A percentile compares a stretch with the other conserved stretches of the same genome.
phyloP scores from a whole-genome alignment of 2,113 vertebrate species.

The Thermophis baileyi region DNA sequence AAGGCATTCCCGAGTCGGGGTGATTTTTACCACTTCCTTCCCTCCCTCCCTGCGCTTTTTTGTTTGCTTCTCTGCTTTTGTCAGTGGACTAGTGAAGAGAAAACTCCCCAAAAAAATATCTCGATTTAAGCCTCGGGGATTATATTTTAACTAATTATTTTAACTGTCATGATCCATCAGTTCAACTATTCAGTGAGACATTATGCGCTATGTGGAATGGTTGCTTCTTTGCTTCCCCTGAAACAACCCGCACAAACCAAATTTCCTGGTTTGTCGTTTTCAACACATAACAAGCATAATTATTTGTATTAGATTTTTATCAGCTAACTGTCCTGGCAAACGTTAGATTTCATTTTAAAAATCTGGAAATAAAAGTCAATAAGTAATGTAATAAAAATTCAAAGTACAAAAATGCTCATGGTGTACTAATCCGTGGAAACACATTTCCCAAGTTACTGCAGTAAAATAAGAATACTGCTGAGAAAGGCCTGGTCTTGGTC shows the following conservation, averaged over 20 bases:
- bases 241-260: not conserved
- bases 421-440: not conserved
- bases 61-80: not conserved
- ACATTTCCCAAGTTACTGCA: not conserved
- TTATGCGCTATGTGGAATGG: not conserved
- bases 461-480: not conserved
- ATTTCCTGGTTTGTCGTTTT: not conserved
- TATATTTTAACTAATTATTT: not conserved
- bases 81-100: not conserved
- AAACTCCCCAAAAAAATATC: not conserved
- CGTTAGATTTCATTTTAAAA: not conserved
- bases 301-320: not conserved
- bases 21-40: not conserved
- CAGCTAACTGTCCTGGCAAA: no score
- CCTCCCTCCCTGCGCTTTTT: not conserved
- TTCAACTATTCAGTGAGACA: not conserved
- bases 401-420: not conserved
- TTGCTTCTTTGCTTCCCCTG: not conserved
- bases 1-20: not conserved
- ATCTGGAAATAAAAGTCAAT: not conserved
- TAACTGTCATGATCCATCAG: not conserved
- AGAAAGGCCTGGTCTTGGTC: not conserved
- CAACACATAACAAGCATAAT: not conserved
- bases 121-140: not conserved
- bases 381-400: not conserved